Percentiles rank a stretch among this genome's conserved stretches.
phyloP scores from a whole-genome alignment of 1,140 invertebrate genomes.

The Watersipora subatra region DNA sequence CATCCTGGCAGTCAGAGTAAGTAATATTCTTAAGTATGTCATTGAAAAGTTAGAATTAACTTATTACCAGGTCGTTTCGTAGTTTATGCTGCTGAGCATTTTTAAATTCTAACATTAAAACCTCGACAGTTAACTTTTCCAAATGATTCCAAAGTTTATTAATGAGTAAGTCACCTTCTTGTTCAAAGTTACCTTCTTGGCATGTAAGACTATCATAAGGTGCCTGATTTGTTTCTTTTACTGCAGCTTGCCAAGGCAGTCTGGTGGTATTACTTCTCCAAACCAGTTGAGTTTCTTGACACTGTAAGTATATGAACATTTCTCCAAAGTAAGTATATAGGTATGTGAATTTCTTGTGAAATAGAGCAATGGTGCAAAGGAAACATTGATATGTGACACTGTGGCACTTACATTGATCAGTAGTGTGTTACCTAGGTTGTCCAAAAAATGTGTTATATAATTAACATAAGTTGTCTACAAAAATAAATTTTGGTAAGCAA shows the following conservation, averaged over 20 bases:
- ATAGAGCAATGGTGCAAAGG: neutral
- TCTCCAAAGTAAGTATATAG: neutral
- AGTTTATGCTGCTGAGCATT: neutral
- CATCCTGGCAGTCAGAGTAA: slow-evolving; percentile 11
- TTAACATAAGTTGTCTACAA: too few relatives aligned
- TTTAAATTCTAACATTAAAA: neutral
- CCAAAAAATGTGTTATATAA: neutral
- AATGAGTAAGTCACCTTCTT: neutral
- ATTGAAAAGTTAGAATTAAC: slow-evolving; percentile 10
- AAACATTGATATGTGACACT: neutral
- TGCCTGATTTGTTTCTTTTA: neutral
- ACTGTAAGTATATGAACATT: slow-evolving; percentile 20
- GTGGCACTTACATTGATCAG: slow-evolving; percentile 3
- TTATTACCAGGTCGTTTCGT: neutral
- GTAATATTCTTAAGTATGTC: slow-evolving; percentile 6
- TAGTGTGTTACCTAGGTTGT: neutral
- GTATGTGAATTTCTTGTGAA: neutral
- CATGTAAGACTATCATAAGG: neutral
- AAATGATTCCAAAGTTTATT: too few relatives aligned
- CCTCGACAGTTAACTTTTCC: too few relatives aligned
- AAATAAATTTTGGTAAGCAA: too few relatives aligned
- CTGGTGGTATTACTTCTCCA: slow-evolving; percentile 29
- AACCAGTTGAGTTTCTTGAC: slow-evolving; percentile 29
- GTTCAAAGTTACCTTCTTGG: neutral
- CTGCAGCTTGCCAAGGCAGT: slow-evolving; percentile 25